Evolutionary conservation across 2,113 vertebrate genomes (phyloP), one percentile per base, ranked within the genome.

Genomic region (Herpetotheres cachinnans): DNA sequence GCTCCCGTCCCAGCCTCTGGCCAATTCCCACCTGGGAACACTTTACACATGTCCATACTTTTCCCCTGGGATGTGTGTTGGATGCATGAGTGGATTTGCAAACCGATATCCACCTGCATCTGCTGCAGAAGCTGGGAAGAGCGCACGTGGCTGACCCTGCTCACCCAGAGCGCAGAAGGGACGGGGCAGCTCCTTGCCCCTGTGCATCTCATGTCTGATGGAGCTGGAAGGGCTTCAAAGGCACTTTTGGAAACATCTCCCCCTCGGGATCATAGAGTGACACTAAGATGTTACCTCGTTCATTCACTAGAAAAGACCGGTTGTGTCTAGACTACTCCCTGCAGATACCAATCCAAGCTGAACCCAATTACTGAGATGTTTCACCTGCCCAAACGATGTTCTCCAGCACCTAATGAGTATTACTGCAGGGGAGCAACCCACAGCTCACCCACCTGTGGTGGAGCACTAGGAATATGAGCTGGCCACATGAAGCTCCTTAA

Each of bases 201-300:
- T 10, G 11, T 20, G 42, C 52, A 29, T 27, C 32, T 72, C 44
- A 29, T 5, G 32, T 26, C 25, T n/a, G 1, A 38, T 16, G 40
- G 16, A 56, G n/a, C 19, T 61, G 54, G 54, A 56, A 56, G 25
- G 20, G 24, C 52, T 88, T 55, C 47, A 82, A 59, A 90, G 26
- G 49, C 16, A 8, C 11, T 5, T 66, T 81, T 73, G 42, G 63
- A 78, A 79, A 49, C 34, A 61, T 2, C 12, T 82, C 13, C 22
- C n/a, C 8, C 11, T 66, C 0, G 0, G 34, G 13, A 50, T 67
- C 25, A 42, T 0, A 9, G 63, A 62, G 18, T 16, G 29, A 49
- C 24, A 27, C 22, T 6, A 32, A 61, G 27, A 10, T 36, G 18
- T 67, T 52, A 30, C 32, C 18, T 67, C 38, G 26, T 16, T 80